A percentile compares a stretch with the other conserved stretches of the same genome.
Evolutionary conservation across 2,113 vertebrate genomes (phyloP).

Genomic region (Glaucidium brasilianum): DNA sequence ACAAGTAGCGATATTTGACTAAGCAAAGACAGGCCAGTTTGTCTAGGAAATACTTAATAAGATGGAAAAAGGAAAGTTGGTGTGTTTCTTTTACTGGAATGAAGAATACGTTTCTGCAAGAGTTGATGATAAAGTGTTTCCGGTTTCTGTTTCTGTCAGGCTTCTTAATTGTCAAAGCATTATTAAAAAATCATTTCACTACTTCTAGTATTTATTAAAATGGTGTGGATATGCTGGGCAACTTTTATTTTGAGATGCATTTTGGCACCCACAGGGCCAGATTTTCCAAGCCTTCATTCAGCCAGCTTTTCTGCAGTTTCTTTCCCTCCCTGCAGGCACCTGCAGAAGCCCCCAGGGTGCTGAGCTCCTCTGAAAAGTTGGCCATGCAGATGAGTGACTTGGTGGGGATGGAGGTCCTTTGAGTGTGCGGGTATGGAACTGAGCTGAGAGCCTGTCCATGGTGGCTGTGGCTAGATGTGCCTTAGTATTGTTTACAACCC

Average conservation of each 20-base stretch:
- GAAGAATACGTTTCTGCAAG: background rate
- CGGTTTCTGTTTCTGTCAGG: conserved; percentile 24
- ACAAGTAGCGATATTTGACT: background rate
- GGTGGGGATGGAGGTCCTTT: background rate
- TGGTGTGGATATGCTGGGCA: background rate
- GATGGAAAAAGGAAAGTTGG: background rate
- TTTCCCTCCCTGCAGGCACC: background rate
- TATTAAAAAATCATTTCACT: conserved; percentile 11
- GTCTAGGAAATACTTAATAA: conserved; percentile 7
- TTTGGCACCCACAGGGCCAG: background rate
- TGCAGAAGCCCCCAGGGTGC: background rate
- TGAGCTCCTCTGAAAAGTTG: background rate
- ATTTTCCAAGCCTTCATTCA: background rate
- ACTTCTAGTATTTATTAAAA: conserved; percentile 7
- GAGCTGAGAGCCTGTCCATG: background rate
- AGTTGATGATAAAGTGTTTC: background rate
- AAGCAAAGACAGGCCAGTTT: background rate
- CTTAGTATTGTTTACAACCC: background rate
- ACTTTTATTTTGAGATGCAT: background rate
- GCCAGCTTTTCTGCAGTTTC: background rate
- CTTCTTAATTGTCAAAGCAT: conserved; percentile 19
- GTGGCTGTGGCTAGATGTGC: background rate
- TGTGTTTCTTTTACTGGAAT: conserved; percentile 6
- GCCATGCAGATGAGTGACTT: background rate
- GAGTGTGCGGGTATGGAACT: background rate